Conservation (phyloP, 2,113 vertebrate species). For the Phylloscopus trochilus region DNA sequence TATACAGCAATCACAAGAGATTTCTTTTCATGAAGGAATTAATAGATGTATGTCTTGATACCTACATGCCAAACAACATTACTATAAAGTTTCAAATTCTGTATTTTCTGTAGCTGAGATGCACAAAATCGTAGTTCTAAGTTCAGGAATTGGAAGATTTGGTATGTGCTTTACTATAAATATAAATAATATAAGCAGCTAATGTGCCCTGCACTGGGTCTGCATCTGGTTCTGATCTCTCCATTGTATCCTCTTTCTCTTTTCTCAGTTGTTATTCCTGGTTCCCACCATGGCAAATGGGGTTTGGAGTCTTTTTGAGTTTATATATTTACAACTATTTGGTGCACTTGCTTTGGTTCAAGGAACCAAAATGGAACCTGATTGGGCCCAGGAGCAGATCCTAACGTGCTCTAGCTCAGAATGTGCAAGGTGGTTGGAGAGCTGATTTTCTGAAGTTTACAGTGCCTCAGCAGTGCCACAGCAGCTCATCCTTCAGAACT, state of each 20-base stretch:
- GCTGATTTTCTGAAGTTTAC: not conserved
- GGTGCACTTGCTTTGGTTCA: not conserved
- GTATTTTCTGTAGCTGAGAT: not conserved
- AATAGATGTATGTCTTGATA: not conserved
- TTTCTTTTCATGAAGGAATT: not conserved
- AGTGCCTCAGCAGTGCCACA: not conserved
- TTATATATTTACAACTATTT: not conserved
- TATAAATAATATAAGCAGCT: not conserved
- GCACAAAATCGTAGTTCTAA: not conserved
- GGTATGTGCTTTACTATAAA: not conserved
- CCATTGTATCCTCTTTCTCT: not conserved
- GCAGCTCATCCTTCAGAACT: not conserved
- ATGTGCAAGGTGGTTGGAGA: not conserved
- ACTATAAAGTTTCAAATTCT: not conserved
- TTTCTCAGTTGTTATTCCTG: not conserved
- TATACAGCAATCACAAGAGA: not conserved
- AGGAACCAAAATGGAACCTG: accelerated
- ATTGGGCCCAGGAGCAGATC: not conserved
- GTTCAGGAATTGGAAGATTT: not conserved
- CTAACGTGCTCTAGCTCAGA: not conserved
- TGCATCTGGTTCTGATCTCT: not conserved
- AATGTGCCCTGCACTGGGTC: not conserved
- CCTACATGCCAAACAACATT: not conserved
- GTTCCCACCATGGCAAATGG: not conserved
- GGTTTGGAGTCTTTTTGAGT: not conserved